Evolutionary conservation across 2,113 vertebrate genomes (phyloP).

Genomic region (Tursiops truncatus): DNA sequence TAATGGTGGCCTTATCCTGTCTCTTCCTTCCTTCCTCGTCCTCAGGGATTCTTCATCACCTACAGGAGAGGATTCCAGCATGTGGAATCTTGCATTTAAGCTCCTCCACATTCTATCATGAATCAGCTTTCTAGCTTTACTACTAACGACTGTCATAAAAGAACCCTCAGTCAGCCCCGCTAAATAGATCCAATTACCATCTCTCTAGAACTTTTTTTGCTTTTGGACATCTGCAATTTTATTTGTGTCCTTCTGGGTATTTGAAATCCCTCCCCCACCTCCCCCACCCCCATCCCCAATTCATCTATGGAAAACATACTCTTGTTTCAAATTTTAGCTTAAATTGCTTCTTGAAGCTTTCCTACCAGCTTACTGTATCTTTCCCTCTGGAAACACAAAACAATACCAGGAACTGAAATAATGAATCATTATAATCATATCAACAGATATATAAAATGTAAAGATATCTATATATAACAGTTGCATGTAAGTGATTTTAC

Average conservation of each 20-base stretch:
- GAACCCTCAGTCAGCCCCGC: not conserved
- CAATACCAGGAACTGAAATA: not conserved
- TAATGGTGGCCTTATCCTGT: not conserved
- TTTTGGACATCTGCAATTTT: not conserved
- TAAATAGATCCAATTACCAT: not conserved
- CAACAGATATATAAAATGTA: not conserved
- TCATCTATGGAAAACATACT: not conserved
- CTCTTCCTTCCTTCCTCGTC: not conserved
- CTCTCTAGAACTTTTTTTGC: not conserved
- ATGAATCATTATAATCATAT: not conserved
- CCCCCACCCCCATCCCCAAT: fast-evolving
- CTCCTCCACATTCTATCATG: not conserved
- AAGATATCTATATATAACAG: not conserved
- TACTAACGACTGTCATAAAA: not conserved
- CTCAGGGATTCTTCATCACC: not conserved
- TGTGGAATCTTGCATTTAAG: not conserved
- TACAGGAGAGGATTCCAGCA: not conserved
- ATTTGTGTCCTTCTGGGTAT: not conserved
- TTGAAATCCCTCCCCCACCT: not conserved
- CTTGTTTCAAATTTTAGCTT: slow-evolving; percentile 40
- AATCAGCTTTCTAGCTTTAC: not conserved
- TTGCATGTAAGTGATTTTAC: not conserved
- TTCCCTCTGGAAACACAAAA: not conserved
- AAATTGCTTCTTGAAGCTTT: slow-evolving; percentile 6
- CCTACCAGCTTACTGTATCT: not conserved